Percentiles rank a stretch among this genome's conserved stretches.
These are phyloP conservation scores for Drosophila fuyamai DNA, from an alignment of 1,140 invertebrate species.

Conservation along the genomic window DNA sequence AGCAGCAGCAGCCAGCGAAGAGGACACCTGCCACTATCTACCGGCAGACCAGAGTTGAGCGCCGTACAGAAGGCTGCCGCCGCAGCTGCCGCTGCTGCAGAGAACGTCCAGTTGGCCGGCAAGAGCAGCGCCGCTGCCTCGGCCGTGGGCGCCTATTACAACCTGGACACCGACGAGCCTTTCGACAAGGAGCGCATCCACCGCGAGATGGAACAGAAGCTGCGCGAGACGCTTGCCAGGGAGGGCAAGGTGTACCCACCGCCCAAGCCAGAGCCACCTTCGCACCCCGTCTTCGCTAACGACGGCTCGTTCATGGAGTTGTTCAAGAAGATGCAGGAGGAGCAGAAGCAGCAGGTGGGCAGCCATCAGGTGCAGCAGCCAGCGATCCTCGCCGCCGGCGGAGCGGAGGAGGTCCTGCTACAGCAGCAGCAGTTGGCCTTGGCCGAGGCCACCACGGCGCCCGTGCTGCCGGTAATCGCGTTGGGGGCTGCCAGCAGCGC, in stretches of 20 bases:
- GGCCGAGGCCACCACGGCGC: conserved; percentile 12
- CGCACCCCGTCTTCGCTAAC: conserved; percentile 89
- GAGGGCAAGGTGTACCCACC: conserved; percentile 84
- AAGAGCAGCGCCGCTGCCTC: conserved; percentile 39
- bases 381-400: neutral
- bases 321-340: conserved; percentile 95
- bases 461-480: conserved; percentile 76
- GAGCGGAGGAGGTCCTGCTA: conserved; percentile 10
- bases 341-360: conserved; percentile 86
- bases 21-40: neutral
- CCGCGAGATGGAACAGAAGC: conserved; percentile 81
- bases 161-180: conserved; percentile 73
- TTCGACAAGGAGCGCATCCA: conserved; percentile 84
- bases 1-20: conserved; percentile 30
- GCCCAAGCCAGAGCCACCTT: conserved; percentile 76
- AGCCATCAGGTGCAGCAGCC: conserved; percentile 46
- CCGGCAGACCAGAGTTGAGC: conserved; percentile 8
- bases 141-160: conserved; percentile 71
- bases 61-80: conserved; percentile 17
- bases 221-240: conserved; percentile 71
- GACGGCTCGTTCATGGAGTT: conserved; percentile 95
- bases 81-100: conserved; percentile 1
- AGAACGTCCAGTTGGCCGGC: conserved; percentile 7
- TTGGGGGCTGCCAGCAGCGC: conserved; percentile 64
- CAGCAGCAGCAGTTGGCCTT: conserved; percentile 38